Evolutionary conservation across 2,113 vertebrate species (phyloP).

Genomic region (Clarias batrachus): DNA sequence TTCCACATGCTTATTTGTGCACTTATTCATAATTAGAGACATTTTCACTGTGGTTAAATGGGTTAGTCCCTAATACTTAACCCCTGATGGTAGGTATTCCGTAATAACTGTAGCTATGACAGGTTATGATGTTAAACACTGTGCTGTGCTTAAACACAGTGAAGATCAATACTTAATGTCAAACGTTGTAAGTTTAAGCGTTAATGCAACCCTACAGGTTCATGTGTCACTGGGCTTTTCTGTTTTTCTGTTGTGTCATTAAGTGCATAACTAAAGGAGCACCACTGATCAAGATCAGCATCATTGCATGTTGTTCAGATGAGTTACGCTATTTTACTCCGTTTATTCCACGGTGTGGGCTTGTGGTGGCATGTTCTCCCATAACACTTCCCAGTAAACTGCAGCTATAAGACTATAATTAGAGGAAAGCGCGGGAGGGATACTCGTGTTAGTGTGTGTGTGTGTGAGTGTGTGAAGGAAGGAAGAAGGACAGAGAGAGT

Average conservation of each 20-base stretch:
- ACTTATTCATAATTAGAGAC: not conserved
- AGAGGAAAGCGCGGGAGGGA: slow-evolving; percentile 14
- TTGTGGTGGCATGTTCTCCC: not conserved
- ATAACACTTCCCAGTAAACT: slow-evolving; percentile 16
- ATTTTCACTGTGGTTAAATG: not conserved
- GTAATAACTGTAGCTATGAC: not conserved
- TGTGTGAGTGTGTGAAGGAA: not conserved
- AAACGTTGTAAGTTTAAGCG: not conserved
- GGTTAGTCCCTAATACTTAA: not conserved
- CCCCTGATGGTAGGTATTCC: not conserved
- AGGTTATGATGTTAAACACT: not conserved
- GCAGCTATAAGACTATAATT: slow-evolving; percentile 23
- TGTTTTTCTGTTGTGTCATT: not conserved
- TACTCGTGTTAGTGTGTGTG: not conserved
- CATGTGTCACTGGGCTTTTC: not conserved
- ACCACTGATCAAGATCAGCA: not conserved
- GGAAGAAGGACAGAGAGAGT: not conserved
- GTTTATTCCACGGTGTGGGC: not conserved
- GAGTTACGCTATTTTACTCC: slow-evolving; percentile 8
- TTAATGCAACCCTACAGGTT: not conserved
- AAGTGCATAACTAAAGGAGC: not conserved
- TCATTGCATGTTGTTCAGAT: not conserved
- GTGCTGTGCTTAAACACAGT: not conserved
- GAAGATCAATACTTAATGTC: not conserved
- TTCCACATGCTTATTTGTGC: not conserved